phyloP scores from a whole-genome alignment of 2,888 invertebrate genomes.

The Brassicogethes aeneus region DNA sequence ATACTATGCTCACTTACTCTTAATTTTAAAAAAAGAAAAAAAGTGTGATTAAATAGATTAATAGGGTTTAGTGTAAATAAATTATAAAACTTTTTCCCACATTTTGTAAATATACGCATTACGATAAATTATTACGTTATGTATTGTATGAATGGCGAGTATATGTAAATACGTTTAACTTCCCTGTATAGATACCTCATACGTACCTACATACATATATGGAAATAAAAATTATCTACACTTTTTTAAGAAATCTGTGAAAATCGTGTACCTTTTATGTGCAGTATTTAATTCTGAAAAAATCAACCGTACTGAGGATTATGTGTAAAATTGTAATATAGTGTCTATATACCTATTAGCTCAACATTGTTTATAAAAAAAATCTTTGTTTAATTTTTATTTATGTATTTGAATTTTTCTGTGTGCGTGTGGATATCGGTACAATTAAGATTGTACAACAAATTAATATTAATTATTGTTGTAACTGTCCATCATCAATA shows the following conservation, averaged over 20 bases:
- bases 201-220: constrained; percentile 13
- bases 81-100: constrained; percentile 16
- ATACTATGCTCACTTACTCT: constrained; percentile 29
- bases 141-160: constrained; percentile 29
- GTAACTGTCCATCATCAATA: constrained; percentile 43
- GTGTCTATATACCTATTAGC: constrained; percentile 38
- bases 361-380: constrained; percentile 33
- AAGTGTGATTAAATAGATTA: constrained; percentile 37
- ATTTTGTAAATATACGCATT: constrained; percentile 36
- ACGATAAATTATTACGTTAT: constrained; percentile 31
- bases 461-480: constrained; percentile 42
- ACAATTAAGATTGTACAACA: constrained; percentile 36
- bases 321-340: constrained; percentile 40
- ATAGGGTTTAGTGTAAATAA: constrained; percentile 35
- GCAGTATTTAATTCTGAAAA: constrained; percentile 7
- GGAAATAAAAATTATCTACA: constrained; percentile 1
- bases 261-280: background rate
- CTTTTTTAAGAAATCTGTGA: background rate
- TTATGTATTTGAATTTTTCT: constrained; percentile 38
- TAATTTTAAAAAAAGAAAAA: constrained; percentile 22
- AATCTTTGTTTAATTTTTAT: constrained; percentile 35
- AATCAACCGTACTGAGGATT: constrained; percentile 28
- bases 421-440: constrained; percentile 34
- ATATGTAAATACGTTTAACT: constrained; percentile 18
- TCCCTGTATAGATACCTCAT: constrained; percentile 18